Percentiles rank a stretch among this genome's conserved stretches.
Evolutionary conservation across 2,888 invertebrate genomes (phyloP).

Genomic region (Oasisia sp.): DNA sequence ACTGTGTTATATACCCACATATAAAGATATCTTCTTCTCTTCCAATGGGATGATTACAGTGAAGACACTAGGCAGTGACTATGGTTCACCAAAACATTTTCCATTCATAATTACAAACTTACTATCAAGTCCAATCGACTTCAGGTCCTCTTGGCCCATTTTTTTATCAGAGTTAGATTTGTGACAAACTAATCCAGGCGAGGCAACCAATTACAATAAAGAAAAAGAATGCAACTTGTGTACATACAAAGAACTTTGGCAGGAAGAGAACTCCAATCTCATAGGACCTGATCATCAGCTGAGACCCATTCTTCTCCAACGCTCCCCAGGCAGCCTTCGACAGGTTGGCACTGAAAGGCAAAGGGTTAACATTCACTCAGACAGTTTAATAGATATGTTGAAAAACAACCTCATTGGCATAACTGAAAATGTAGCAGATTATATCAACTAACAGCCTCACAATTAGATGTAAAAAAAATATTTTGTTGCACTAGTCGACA

Average conservation of each 20-base stretch:
- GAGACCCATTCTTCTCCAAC: constrained; percentile 72
- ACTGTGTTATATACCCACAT: too few relatives aligned
- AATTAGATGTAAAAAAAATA: neutral
- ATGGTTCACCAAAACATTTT: too few relatives aligned
- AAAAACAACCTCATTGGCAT: neutral
- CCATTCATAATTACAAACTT: too few relatives aligned
- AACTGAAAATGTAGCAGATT: neutral
- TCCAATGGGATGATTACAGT: too few relatives aligned
- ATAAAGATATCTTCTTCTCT: too few relatives aligned
- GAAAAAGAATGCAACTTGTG: neutral
- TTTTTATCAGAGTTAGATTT: neutral
- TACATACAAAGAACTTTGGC: constrained; percentile 82
- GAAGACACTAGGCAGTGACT: too few relatives aligned
- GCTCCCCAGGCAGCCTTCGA: constrained; percentile 98
- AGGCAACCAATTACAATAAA: neutral
- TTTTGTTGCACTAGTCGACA: neutral
- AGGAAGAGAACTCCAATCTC: constrained; percentile 91
- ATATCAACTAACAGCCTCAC: neutral
- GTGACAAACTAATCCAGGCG: neutral
- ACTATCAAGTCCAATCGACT: too few relatives aligned
- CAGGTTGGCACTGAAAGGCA: constrained; percentile 82
- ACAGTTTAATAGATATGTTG: neutral
- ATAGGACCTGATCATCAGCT: constrained; percentile 80
- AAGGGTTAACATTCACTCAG: neutral
- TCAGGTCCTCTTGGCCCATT: too few relatives aligned